Conservation (phyloP, 2,888 invertebrate species). For the Cryptocephalus moraei region DNA sequence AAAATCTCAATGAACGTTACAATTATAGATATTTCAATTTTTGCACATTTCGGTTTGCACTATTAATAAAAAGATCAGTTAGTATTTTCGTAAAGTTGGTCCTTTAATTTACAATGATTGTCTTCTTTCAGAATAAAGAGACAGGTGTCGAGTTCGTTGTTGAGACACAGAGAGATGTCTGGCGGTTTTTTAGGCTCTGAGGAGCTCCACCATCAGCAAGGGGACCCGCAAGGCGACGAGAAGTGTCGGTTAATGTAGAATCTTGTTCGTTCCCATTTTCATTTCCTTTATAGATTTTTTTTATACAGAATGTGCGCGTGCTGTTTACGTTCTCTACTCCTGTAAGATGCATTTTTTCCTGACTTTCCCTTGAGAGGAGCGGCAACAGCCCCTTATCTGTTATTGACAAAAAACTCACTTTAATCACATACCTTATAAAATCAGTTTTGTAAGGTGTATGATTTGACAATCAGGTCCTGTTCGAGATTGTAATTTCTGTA, state of each 20-base stretch:
- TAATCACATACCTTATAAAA: background rate
- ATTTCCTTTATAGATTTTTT: background rate
- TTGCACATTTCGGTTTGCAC: no score
- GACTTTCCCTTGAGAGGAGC: background rate
- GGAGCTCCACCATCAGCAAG: constrained; percentile 46
- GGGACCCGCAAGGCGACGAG: constrained; percentile 43
- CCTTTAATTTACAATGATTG: background rate
- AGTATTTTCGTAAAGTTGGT: background rate
- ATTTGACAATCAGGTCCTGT: background rate
- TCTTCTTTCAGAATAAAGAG: constrained; percentile 29
- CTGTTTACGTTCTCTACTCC: background rate
- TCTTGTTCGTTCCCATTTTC: background rate
- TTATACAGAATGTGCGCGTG: background rate
- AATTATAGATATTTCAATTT: no score
- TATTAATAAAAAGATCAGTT: no score
- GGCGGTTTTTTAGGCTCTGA: constrained; percentile 36
- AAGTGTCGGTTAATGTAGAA: constrained; percentile 47
- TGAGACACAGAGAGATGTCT: constrained; percentile 43
- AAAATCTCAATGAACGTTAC: no score
- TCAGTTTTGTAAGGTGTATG: no score
- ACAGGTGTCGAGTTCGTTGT: constrained; percentile 40
- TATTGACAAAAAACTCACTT: constrained; percentile 15
- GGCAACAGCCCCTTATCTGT: constrained; percentile 4
- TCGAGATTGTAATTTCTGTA: background rate
- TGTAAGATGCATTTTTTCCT: background rate